Conservation (phyloP, 2,888 invertebrate species). For the Andrena bucephala region DNA sequence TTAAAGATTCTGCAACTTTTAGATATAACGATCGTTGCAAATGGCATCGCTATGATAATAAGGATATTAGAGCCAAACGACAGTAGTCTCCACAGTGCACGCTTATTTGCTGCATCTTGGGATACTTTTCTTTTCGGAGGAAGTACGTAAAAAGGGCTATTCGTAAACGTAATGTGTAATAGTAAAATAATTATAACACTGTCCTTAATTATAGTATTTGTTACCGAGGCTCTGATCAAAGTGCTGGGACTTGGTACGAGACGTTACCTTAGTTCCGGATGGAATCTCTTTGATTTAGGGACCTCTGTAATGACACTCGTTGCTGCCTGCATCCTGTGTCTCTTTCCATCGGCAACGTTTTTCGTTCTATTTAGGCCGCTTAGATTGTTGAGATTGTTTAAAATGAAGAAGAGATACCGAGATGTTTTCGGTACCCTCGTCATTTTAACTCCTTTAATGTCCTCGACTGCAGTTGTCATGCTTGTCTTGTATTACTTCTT, state of each 20-base stretch:
- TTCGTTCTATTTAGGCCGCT: slow-evolving; percentile 91
- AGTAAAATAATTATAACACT: background rate
- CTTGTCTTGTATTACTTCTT: slow-evolving; percentile 95
- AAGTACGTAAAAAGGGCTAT: slow-evolving; percentile 85
- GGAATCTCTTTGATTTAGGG: slow-evolving; percentile 93
- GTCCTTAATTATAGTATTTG: slow-evolving; percentile 88
- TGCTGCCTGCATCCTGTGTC: slow-evolving; percentile 89
- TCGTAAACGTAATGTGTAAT: background rate
- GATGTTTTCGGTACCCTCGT: slow-evolving; percentile 94
- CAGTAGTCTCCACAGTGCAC: slow-evolving; percentile 83
- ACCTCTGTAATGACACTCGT: slow-evolving; percentile 89
- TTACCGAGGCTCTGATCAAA: slow-evolving; percentile 90
- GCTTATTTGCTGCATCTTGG: slow-evolving; percentile 89
- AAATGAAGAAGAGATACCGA: slow-evolving; percentile 92
- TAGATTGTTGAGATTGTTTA: slow-evolving; percentile 90
- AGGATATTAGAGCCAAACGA: slow-evolving; percentile 89
- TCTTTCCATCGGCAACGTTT: slow-evolving; percentile 90
- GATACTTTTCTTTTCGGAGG: slow-evolving; percentile 91
- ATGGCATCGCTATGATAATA: slow-evolving; percentile 91
- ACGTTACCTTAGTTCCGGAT: slow-evolving; percentile 92
- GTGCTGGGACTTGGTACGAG: slow-evolving; percentile 90
- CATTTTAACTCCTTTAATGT: slow-evolving; percentile 92
- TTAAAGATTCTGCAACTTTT: slow-evolving; percentile 58
- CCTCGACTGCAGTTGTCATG: slow-evolving; percentile 93
- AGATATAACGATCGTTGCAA: slow-evolving; percentile 91